These are phyloP conservation scores for Tenodera sinensis DNA, from an alignment of 2,888 invertebrate species.

Conservation along the genomic window DNA sequence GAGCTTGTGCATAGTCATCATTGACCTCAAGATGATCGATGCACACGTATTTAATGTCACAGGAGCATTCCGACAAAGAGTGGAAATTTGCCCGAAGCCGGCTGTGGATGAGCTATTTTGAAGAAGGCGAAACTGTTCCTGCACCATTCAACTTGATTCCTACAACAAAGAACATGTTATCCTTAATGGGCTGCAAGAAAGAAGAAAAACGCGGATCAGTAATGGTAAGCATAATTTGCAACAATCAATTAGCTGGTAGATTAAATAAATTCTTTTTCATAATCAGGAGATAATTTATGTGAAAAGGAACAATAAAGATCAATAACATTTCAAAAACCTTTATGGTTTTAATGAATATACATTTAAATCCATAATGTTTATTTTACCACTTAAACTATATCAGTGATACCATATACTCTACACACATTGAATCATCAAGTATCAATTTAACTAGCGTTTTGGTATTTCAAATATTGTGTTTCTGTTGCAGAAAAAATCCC, in stretches of 20 bases:
- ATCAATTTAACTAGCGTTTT: neutral
- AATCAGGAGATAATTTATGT: too few relatives aligned
- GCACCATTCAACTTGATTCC: slow-evolving; percentile 94
- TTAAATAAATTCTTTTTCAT: neutral
- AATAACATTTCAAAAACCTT: neutral
- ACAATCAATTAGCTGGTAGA: neutral
- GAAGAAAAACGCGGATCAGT: slow-evolving; percentile 53
- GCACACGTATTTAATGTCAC: slow-evolving; percentile 27
- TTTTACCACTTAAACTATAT: too few relatives aligned
- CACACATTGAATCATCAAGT: neutral
- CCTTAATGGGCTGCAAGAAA: slow-evolving; percentile 50
- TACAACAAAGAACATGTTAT: slow-evolving; percentile 68
- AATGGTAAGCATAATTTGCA: slow-evolving; percentile 49
- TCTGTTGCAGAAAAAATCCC: slow-evolving; percentile 61
- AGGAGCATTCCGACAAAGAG: slow-evolving; percentile 92
- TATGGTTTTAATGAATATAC: neutral
- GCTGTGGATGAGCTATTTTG: slow-evolving; percentile 97
- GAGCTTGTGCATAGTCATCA: neutral
- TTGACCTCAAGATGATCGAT: neutral
- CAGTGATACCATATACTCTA: too few relatives aligned
- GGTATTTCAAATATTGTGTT: neutral
- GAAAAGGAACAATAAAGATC: neutral
- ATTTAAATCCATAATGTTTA: neutral
- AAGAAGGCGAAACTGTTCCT: slow-evolving; percentile 86
- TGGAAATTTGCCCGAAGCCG: slow-evolving; percentile 97